These are phyloP conservation scores for Tupiocoris notatus DNA, from an alignment of 2,888 invertebrate genomes.

Conservation along the genomic window DNA sequence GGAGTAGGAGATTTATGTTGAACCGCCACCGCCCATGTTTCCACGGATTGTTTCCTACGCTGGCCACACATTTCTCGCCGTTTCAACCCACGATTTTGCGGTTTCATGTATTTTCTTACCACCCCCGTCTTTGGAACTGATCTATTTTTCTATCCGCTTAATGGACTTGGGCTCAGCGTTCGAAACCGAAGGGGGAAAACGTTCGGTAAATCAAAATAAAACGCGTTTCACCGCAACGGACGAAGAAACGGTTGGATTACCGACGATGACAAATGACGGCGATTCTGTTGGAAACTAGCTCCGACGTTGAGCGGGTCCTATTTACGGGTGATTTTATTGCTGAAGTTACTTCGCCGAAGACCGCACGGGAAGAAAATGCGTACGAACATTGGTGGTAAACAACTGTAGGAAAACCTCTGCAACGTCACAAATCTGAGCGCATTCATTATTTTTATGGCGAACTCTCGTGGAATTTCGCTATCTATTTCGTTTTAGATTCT, in stretches of 20 bases:
- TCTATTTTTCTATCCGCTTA: background rate
- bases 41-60: background rate
- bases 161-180: background rate
- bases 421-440: no score
- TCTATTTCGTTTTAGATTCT: no score
- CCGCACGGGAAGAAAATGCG: no score
- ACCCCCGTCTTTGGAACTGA: background rate
- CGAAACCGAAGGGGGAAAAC: background rate
- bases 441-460: no score
- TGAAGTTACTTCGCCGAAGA: background rate
- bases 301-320: no score
- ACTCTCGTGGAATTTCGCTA: no score
- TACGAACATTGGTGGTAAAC: no score
- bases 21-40: background rate
- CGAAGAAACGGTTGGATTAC: background rate
- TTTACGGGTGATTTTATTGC: background rate
- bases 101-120: background rate
- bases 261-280: background rate
- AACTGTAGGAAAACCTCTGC: no score
- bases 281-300: no score
- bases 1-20: constrained; percentile 24
- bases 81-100: background rate
- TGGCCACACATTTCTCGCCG: background rate
- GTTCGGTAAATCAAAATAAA: background rate
- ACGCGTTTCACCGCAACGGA: background rate